These are phyloP conservation scores for Eupithecia exiguata DNA, from an alignment of 2,888 invertebrate species.

Conservation along the genomic window DNA sequence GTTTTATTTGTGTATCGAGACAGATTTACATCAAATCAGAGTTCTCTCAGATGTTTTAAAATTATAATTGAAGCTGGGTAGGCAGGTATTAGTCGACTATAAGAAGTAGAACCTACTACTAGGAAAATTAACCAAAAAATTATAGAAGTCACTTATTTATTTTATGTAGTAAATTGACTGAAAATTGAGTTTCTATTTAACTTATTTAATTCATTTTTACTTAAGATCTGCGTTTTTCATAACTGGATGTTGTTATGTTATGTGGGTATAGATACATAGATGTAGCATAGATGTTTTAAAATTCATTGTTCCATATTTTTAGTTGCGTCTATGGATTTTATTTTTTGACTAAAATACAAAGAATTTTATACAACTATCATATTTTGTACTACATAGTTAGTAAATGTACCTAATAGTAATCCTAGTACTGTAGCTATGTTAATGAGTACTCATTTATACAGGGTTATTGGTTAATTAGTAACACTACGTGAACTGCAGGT, in stretches of 20 bases:
- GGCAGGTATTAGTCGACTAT: not conserved
- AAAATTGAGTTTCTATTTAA: constrained; percentile 27
- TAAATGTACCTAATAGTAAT: not conserved
- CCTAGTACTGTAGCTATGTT: not conserved
- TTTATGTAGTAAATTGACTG: constrained; percentile 27
- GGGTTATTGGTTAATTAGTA: too few relatives aligned
- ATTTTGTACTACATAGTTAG: not conserved
- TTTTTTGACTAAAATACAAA: not conserved
- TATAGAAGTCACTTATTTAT: constrained; percentile 4
- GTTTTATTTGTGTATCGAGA: not conserved
- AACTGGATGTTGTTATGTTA: constrained; percentile 4
- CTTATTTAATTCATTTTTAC: constrained; percentile 25
- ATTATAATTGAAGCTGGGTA: not conserved
- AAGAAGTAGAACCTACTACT: not conserved
- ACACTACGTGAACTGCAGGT: too few relatives aligned
- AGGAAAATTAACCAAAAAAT: constrained; percentile 8
- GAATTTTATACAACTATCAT: not conserved
- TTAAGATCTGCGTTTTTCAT: constrained; percentile 23
- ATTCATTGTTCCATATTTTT: constrained; percentile 17
- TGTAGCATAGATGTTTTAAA: constrained; percentile 5
- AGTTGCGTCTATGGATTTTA: not conserved
- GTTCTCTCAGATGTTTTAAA: not conserved
- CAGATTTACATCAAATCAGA: not conserved
- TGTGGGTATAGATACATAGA: constrained; percentile 5
- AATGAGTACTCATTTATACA: too few relatives aligned